phyloP scores from a whole-genome alignment of 2,797 vertebrate genomes.

The Champsocephalus gunnari region DNA sequence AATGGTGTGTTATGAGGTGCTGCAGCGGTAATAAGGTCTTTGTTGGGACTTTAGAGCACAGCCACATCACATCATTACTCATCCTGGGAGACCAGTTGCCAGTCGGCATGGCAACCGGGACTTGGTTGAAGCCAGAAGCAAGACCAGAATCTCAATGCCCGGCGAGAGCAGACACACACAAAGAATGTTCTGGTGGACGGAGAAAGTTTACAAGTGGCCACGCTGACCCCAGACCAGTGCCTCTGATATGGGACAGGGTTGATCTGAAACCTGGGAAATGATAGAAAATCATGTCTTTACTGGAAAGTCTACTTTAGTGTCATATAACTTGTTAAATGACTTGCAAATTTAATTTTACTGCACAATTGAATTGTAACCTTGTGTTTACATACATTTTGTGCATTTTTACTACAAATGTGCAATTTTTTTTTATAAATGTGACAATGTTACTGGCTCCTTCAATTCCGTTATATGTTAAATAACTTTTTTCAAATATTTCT shows the following conservation, averaged over 20 bases:
- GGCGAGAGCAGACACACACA: conserved; percentile 70
- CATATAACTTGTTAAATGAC: neutral
- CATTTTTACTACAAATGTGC: too few relatives aligned
- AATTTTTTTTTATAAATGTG: too few relatives aligned
- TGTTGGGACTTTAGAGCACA: conserved; percentile 86
- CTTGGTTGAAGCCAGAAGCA: conserved; percentile 83
- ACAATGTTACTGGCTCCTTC: too few relatives aligned
- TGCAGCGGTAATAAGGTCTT: conserved; percentile 89
- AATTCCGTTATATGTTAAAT: too few relatives aligned
- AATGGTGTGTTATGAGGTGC: conserved; percentile 86
- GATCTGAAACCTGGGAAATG: conserved; percentile 42
- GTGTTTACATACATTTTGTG: neutral
- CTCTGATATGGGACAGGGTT: conserved; percentile 32
- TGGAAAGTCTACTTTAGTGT: neutral
- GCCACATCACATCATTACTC: conserved; percentile 89
- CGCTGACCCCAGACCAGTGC: conserved; percentile 60
- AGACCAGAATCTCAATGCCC: conserved; percentile 87
- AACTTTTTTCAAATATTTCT: too few relatives aligned
- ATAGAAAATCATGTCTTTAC: conserved; percentile 23
- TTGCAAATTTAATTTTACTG: neutral
- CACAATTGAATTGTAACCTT: neutral
- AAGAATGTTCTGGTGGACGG: conserved; percentile 72
- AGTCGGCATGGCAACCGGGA: conserved; percentile 86
- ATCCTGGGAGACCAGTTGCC: conserved; percentile 87
- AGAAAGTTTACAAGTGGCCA: conserved; percentile 79